Evolutionary conservation across 2,113 vertebrate species (phyloP), one percentile per base, ranked within the genome.

Genomic region (Calonectris borealis): DNA sequence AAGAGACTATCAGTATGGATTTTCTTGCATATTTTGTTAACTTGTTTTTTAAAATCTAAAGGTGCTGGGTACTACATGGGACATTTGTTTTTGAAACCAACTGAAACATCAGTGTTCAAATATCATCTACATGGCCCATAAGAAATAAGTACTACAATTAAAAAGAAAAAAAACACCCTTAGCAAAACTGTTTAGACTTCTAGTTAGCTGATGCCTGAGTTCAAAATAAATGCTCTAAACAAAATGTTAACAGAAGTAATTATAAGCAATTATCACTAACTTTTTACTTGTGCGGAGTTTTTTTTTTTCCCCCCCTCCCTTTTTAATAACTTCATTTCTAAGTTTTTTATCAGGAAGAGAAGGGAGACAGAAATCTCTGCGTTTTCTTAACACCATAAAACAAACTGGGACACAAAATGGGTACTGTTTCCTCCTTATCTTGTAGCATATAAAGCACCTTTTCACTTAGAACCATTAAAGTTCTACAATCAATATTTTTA

Each of bases 401-500:
- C 32, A 79, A 85, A 69, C 14, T 25, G 8, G 12, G 22, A n/a
- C 36, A 79, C 15, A 88, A 94, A 86, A 44, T 14, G 11, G 40
- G 24, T 65, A 57, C 12, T 82, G 40, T 18, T 86, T 31, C 29
- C 11, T 44, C 34, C 17, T 68, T 38, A 77, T 27, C 46, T 54
- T 86, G 55, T 44, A 62, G 51, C 6, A 92, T 34, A 78, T n/a
- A 86, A 92, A 82, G 61, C 13, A 94, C 57, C 25, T 96, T 96
- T 84, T 88, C 69, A 87, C 69, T 86, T 82, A 57, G 66, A 96
- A 85, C 57, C 36, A 25, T 52, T 46, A 2, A 92, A 79, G 42
- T 65, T 14, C 58, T 61, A 49, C 27, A 91, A 93, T 95, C 93
- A 94, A 96, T 95, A 85, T 26, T 83, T 96, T 73, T 54, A 94